phyloP scores from a whole-genome alignment of 2,797 vertebrate genomes.

The Adelosebastes latens region DNA sequence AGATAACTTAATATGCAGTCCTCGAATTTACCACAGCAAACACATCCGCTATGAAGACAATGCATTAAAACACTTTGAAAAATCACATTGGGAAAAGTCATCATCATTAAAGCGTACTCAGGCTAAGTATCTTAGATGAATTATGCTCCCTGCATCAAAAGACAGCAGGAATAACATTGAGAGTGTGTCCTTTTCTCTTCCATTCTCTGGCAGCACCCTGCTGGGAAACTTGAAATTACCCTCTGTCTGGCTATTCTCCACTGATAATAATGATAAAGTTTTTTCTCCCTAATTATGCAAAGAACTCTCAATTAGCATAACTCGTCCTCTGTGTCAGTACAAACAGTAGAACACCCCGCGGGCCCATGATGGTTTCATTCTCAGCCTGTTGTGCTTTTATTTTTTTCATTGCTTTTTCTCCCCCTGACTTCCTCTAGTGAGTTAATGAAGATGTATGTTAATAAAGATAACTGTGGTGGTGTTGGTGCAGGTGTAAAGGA shows the following conservation, averaged over 20 bases:
- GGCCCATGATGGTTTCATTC: constrained; percentile 77
- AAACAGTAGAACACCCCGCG: constrained; percentile 81
- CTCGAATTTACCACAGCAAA: constrained; percentile 77
- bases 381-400: constrained; percentile 61
- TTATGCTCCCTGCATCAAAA: constrained; percentile 78
- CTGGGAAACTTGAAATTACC: constrained; percentile 85
- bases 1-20: constrained; percentile 68
- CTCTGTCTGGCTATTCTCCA: constrained; percentile 82
- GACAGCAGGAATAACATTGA: constrained; percentile 82
- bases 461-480: constrained; percentile 64
- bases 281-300: constrained; percentile 85
- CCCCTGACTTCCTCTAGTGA: constrained; percentile 52
- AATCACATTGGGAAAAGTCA: constrained; percentile 84
- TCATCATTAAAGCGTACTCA: constrained; percentile 84
- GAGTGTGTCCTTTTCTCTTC: constrained; percentile 77
- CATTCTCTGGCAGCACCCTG: constrained; percentile 78
- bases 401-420: constrained; percentile 8
- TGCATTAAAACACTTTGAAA: constrained; percentile 81
- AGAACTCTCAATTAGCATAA: constrained; percentile 88
- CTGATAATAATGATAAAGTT: constrained; percentile 85
- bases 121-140: constrained; percentile 82
- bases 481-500: constrained; percentile 63
- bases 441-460: constrained; percentile 81
- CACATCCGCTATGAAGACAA: constrained; percentile 77
- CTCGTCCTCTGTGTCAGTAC: constrained; percentile 85